Conservation (phyloP, 1,140 invertebrate genomes). For the Lepeophtheirus salmonis region DNA sequence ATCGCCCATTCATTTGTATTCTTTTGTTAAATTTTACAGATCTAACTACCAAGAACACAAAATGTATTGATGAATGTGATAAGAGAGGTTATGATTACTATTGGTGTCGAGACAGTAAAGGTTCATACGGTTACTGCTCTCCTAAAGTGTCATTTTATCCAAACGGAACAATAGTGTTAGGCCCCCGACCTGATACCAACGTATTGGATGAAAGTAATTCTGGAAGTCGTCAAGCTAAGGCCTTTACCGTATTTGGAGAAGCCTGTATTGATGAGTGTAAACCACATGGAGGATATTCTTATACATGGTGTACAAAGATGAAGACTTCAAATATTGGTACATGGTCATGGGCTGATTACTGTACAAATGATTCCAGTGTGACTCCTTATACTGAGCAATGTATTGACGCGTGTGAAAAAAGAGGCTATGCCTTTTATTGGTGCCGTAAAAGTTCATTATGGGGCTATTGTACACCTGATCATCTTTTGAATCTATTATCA, state of each 20-base stretch:
- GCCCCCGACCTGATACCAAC: too few species aligned
- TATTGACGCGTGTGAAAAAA: neutral
- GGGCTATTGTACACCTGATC: neutral
- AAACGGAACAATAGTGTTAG: too few species aligned
- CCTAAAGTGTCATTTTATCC: too few species aligned
- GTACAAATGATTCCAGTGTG: neutral
- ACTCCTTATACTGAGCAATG: neutral
- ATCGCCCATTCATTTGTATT: too few species aligned
- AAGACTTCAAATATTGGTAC: neutral
- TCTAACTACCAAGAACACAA: neutral
- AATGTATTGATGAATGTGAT: neutral
- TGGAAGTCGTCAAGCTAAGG: neutral
- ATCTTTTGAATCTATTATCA: too few species aligned
- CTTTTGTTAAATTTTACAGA: too few species aligned
- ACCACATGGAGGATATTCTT: neutral
- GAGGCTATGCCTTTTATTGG: neutral
- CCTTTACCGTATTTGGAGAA: neutral
- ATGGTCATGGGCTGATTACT: neutral
- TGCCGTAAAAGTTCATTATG: neutral
- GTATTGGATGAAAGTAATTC: too few species aligned
- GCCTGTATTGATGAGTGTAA: neutral
- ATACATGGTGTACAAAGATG: neutral
- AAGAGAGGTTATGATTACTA: neutral
- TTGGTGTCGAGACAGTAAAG: neutral
- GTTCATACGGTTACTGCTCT: neutral